Conservation (phyloP, 2,797 vertebrate genomes). For the Pseudochirops cupreus region DNA sequence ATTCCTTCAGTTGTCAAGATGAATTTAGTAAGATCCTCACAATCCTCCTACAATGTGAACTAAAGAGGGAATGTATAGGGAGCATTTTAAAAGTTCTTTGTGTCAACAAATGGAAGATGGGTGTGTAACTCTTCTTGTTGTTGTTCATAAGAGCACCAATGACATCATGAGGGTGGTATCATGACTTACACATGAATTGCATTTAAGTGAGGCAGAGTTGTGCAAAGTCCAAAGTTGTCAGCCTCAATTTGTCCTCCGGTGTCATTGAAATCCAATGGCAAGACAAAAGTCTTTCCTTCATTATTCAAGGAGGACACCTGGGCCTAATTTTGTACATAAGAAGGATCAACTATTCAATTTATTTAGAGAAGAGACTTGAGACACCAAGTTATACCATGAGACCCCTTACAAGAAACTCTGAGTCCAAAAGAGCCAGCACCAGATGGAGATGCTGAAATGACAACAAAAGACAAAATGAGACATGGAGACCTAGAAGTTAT, state of each 20-base stretch:
- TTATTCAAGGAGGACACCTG: neutral
- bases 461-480: neutral
- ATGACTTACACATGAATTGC: neutral
- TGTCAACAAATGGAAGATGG: slow-evolving; percentile 50
- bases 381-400: neutral
- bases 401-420: neutral
- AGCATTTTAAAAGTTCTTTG: slow-evolving; percentile 10
- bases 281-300: neutral
- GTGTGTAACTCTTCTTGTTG: neutral
- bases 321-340: neutral
- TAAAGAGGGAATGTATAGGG: neutral
- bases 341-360: neutral
- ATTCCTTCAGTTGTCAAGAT: slow-evolving; percentile 17
- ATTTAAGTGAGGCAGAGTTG: neutral
- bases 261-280: neutral
- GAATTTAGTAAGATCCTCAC: neutral
- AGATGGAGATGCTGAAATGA: neutral
- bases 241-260: neutral
- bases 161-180: neutral
- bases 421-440: neutral
- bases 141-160: neutral
- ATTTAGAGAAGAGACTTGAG: neutral
- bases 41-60: slow-evolving; percentile 38
- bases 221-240: neutral
- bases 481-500: neutral